Conservation (phyloP, 2,888 invertebrate species). For the Lasioglossum leucozonium region DNA sequence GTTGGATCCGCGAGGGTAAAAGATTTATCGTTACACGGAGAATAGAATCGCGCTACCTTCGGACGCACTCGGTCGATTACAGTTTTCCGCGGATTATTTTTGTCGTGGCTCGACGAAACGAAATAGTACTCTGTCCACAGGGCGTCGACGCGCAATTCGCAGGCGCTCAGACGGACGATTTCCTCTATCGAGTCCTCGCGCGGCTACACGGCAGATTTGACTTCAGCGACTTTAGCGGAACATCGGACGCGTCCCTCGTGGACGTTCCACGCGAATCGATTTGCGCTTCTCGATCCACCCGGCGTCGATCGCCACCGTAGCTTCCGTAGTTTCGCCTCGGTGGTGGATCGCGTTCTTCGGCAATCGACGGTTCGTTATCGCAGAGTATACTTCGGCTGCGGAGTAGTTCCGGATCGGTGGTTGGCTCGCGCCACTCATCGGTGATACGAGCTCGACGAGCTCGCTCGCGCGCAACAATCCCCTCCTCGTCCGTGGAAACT, state of each 20-base stretch:
- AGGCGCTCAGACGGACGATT: slow-evolving; percentile 23
- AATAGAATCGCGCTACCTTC: background rate
- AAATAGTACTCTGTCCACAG: slow-evolving; percentile 1
- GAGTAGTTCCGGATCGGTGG: background rate
- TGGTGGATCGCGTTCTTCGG: background rate
- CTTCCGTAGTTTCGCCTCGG: background rate
- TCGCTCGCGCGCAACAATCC: background rate
- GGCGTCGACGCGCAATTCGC: slow-evolving; percentile 40
- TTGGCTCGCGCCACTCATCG: background rate
- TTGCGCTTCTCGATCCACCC: background rate
- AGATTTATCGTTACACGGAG: background rate
- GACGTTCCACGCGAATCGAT: background rate
- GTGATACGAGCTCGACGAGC: no score
- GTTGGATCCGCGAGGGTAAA: background rate
- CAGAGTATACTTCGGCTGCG: background rate
- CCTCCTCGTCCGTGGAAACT: background rate
- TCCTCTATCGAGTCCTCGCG: slow-evolving; percentile 4
- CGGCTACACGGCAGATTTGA: background rate
- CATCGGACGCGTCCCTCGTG: slow-evolving; percentile 13
- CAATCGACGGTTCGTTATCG: background rate
- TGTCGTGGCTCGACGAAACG: background rate
- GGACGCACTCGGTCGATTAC: background rate
- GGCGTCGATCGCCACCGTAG: background rate
- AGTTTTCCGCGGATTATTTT: background rate
- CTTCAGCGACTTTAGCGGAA: background rate